Base-by-base conservation (phyloP, 1,140 invertebrate species). In the Amyelois transitella region DNA sequence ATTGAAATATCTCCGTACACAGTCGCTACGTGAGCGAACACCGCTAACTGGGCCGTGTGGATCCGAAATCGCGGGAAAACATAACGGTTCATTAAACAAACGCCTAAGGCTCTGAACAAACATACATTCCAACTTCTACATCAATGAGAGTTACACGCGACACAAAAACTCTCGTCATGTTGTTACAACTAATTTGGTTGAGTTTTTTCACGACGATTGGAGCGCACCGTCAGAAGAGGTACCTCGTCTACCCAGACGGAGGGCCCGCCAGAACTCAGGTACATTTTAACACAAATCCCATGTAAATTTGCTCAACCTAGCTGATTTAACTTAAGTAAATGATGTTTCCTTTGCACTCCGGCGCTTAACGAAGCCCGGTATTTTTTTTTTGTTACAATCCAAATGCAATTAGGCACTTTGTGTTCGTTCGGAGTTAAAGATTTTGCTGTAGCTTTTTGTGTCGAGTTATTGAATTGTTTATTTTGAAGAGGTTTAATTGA, bases 261-360 rank as follows among this genome's bases (percentile, higher is more conserved):
- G 88, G 86, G 5, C 88, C 87, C 2, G 86, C 87, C 4, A 66
- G 87, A 64, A 72, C 87, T 21, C 87, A 89, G 86, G 88, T 89
- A 81, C 50, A 43, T 21, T 43, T 25, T 65, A 62, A 38, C n/a
- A n/a, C 32, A 38, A 38, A 38, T 1, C 8, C 32, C 32, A 38
- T 38, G 45, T 21, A 21, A 48, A 48, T 48, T 48, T 48, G 21
- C 18, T 19, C 32, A 38, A 38, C 32, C 19, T 48, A 48, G 45
- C 45, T 48, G 45, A 48, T 48, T 77, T 72, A 74, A 78, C 69
- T 86, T 78, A 77, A 77, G 79, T 64, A 77, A 81, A 83, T 83
- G 77, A 76, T 81, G 78, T 84, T 81, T 79, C 70, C 75, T 79
- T 81, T 74, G 63, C 75, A 61, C 70, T 74, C 65, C 53, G 70